Base-by-base conservation (phyloP, 2,797 vertebrate genomes). In the Tapera naevia region DNA sequence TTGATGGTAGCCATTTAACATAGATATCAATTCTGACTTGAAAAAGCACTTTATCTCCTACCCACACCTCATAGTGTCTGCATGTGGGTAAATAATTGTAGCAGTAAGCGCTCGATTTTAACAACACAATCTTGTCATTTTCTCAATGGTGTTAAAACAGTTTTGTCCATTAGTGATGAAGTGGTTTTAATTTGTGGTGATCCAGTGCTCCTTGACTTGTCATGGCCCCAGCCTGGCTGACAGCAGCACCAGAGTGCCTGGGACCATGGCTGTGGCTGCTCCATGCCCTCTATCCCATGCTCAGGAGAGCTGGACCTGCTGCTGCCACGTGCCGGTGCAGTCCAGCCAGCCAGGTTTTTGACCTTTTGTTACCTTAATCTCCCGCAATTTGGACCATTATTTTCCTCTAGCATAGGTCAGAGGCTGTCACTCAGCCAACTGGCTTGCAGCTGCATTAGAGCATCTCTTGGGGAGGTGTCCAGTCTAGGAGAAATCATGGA, bases 221-320 rank as follows among this genome's bases (percentile, higher is more conserved):
- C 27, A 37, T 32, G 30, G 37, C 46, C 48, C 19, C 66, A 89
- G 46, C 65, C 51, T 50, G 41, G 11, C 39, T 5, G 9, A 23
- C 9, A 71, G 33, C 35, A 64, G 51, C 60, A 25, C 21, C 0
- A 2, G 35, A 45, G 17, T 14, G 8, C 33, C 22, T 10, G 3
- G 41, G n/a, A 28, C 14, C 9, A 6, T 17, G 25, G 24, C 24
- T 66, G 71, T 6, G 33, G 30, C 25, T 66, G 56, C 65, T 89
- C 43, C 0, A 0, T 5, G 0, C 57, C 28, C 65, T 56, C 51
- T 0, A 2, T 32, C 71, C 48, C 41, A n/a, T 46, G 50, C 57
- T 65, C 4, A 16, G 58, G 65, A 67, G 54, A 66, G 32, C 25
- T 61, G 32, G 50, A 78, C 13, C 24, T 1, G 3, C 46, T 69